A percentile compares a stretch with the other conserved stretches of the same genome.
Evolutionary conservation across 2,113 vertebrate genomes (phyloP).

Genomic region (Seriola aureovittata): DNA sequence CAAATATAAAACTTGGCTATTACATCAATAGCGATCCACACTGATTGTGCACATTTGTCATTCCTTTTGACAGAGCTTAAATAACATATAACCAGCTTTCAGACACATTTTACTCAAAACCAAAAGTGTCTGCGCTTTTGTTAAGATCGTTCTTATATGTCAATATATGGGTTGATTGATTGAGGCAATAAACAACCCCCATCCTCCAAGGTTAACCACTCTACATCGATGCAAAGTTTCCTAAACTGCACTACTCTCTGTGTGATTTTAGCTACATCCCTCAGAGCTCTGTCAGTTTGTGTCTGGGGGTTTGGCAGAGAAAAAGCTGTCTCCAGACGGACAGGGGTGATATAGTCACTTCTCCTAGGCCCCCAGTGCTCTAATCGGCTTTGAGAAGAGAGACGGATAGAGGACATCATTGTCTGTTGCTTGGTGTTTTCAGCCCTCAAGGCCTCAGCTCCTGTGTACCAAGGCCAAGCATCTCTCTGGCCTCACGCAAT

Average conservation of each 20-base stretch:
- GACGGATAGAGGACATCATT: slow-evolving; percentile 70
- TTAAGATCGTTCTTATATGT: slow-evolving; percentile 30
- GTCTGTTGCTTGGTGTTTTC: slow-evolving; percentile 66
- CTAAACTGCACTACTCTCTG: slow-evolving; percentile 26
- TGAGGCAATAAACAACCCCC: slow-evolving; percentile 49
- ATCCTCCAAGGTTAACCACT: slow-evolving; percentile 30
- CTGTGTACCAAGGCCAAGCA: slow-evolving; percentile 77
- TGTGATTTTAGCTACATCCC: slow-evolving; percentile 42
- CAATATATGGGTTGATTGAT: slow-evolving; percentile 61
- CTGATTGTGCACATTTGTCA: slow-evolving; percentile 72
- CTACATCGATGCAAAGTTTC: slow-evolving; percentile 47
- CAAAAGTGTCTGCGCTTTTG: slow-evolving; percentile 29
- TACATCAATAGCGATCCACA: slow-evolving; percentile 46
- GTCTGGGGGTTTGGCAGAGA: slow-evolving; percentile 66
- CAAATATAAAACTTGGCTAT: slow-evolving; percentile 64
- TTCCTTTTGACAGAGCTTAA: slow-evolving; percentile 59
- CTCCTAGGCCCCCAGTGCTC: slow-evolving; percentile 59
- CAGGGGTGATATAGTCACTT: slow-evolving; percentile 72
- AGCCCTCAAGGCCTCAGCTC: slow-evolving; percentile 69
- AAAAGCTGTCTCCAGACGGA: slow-evolving; percentile 69
- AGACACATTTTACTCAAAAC: slow-evolving; percentile 45
- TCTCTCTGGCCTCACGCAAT: slow-evolving; percentile 65
- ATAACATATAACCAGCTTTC: slow-evolving; percentile 58
- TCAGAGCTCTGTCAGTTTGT: slow-evolving; percentile 53
- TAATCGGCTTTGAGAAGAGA: slow-evolving; percentile 77